Percentiles rank a stretch among this genome's conserved stretches.
phyloP scores from a whole-genome alignment of 1,140 invertebrate genomes.

The Sycophaga agraensis region DNA sequence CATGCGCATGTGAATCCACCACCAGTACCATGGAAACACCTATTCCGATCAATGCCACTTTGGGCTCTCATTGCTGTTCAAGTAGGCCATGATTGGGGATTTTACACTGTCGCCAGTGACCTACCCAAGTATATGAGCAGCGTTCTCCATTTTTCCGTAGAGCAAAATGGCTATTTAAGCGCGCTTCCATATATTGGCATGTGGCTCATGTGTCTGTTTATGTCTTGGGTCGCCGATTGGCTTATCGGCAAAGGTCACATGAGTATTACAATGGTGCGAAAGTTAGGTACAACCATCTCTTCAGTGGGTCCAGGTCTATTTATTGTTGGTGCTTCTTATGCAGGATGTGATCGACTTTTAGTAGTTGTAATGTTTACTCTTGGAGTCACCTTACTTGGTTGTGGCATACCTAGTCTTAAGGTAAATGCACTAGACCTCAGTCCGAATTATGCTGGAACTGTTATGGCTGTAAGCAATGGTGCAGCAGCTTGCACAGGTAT shows the following conservation, averaged over 20 bases:
- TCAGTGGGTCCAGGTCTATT: constrained; percentile 75
- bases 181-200: constrained; percentile 72
- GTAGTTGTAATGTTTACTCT: constrained; percentile 70
- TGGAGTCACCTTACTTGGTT: constrained; percentile 74
- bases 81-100: constrained; percentile 92
- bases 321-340: constrained; percentile 77
- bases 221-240: constrained; percentile 70
- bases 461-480: constrained; percentile 84
- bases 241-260: constrained; percentile 63
- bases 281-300: constrained; percentile 74
- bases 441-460: constrained; percentile 77
- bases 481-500: constrained; percentile 81
- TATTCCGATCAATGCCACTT: constrained; percentile 74
- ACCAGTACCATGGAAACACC: constrained; percentile 70
- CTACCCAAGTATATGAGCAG: constrained; percentile 90
- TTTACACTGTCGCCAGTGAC: constrained; percentile 90
- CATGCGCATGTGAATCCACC: constrained; percentile 59
- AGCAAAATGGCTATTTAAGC: constrained; percentile 68
- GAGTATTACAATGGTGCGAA: constrained; percentile 65
- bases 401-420: constrained; percentile 67
- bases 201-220: constrained; percentile 71
- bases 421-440: constrained; percentile 81
- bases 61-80: constrained; percentile 73
- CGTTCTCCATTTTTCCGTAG: constrained; percentile 81
- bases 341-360: constrained; percentile 68